Conservation (phyloP, 1,140 invertebrate genomes). For the Nylanderia fulva region DNA sequence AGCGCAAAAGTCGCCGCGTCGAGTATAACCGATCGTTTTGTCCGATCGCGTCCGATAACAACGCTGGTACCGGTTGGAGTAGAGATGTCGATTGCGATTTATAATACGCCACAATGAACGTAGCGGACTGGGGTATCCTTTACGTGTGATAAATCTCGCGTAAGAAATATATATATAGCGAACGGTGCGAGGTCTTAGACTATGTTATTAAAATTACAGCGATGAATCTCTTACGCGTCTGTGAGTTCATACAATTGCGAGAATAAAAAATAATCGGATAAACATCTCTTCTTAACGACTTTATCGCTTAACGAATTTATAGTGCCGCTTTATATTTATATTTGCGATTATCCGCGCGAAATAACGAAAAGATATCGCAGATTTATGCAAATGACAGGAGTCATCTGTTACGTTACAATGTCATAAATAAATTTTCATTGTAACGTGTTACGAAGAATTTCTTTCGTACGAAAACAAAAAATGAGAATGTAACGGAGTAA, state of each 20-base stretch:
- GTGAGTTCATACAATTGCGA: slow-evolving; percentile 18
- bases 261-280: slow-evolving; percentile 1
- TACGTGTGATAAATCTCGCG: slow-evolving; percentile 42
- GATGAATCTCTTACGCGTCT: slow-evolving; percentile 35
- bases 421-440: neutral
- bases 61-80: slow-evolving; percentile 40
- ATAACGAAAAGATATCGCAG: neutral
- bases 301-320: slow-evolving; percentile 18
- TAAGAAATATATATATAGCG: slow-evolving; percentile 30
- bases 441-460: neutral
- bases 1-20: slow-evolving; percentile 35
- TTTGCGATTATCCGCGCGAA: neutral
- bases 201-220: slow-evolving; percentile 56
- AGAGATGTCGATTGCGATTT: slow-evolving; percentile 50
- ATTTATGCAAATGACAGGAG: neutral
- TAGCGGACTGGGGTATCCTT: neutral
- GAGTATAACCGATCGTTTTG: slow-evolving; percentile 50
- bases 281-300: neutral
- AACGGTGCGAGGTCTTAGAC: neutral
- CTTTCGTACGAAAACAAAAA: neutral
- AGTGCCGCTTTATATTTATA: neutral
- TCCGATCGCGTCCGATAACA: slow-evolving; percentile 51
- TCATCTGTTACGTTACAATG: neutral
- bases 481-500: slow-evolving; percentile 30
- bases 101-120: slow-evolving; percentile 13